phyloP scores from a whole-genome alignment of 2,113 vertebrate species.

The Carassius gibelio region DNA sequence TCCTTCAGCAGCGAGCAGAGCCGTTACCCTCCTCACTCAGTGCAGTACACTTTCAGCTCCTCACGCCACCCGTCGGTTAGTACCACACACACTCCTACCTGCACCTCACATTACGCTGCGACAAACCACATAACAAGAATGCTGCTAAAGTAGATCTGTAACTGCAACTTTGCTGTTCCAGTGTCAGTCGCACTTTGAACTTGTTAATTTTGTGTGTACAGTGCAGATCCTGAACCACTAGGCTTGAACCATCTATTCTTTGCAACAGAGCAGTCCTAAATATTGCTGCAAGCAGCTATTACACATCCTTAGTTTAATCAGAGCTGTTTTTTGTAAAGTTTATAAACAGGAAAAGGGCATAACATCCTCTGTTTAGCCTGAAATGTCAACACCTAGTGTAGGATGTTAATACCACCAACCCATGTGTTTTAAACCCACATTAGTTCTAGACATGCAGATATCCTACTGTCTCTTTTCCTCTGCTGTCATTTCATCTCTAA shows the following conservation, averaged over 20 bases:
- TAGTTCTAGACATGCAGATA: not conserved
- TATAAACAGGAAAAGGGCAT: not conserved
- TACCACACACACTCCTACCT: no score
- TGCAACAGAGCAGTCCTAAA: not conserved
- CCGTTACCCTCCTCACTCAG: slow-evolving; percentile 90
- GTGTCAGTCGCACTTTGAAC: not conserved
- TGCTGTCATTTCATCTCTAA: not conserved
- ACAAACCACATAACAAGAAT: not conserved
- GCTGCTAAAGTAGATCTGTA: not conserved
- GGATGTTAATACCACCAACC: not conserved
- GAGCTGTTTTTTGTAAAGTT: not conserved
- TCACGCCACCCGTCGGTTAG: slow-evolving; percentile 90
- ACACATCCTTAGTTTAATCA: not conserved
- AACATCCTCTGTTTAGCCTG: not conserved
- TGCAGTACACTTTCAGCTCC: slow-evolving; percentile 90
- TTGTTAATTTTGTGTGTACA: not conserved
- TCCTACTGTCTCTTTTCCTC: not conserved
- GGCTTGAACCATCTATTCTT: not conserved
- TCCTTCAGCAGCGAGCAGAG: slow-evolving; percentile 94
- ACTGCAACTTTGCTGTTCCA: not conserved
- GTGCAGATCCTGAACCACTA: not conserved
- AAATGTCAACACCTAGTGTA: not conserved
- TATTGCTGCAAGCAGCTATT: not conserved
- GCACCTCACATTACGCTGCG: not conserved
- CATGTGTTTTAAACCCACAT: not conserved